Evolutionary conservation across 2,113 vertebrate species (phyloP).

Genomic region (Antechinus stuartii): DNA sequence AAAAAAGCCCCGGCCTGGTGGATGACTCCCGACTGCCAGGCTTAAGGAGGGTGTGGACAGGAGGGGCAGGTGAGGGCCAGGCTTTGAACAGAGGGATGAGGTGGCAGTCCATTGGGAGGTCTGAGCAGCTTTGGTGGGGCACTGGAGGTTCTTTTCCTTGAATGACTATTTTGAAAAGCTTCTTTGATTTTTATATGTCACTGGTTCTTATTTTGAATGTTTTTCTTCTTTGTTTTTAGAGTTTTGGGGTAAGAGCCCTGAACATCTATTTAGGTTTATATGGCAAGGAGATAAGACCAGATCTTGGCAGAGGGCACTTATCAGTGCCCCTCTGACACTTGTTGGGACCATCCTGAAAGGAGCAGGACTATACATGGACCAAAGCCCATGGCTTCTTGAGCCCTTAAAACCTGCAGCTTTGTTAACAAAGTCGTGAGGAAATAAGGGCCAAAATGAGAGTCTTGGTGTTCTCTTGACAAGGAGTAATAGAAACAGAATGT

Average conservation of each 20-base stretch:
- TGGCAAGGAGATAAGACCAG: not conserved
- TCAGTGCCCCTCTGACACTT: not conserved
- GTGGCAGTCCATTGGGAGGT: not conserved
- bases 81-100: not conserved
- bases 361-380: not conserved
- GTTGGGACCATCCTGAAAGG: not conserved
- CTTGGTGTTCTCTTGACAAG: conserved; percentile 6
- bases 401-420: conserved; percentile 30
- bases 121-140: not conserved
- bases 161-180: conserved; percentile 19
- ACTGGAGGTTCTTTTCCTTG: conserved; percentile 14
- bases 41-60: not conserved
- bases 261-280: conserved; percentile 2
- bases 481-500: conserved; percentile 40
- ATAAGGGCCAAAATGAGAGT: conserved; percentile 1
- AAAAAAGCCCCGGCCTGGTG: not conserved
- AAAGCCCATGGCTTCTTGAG: conserved; percentile 16
- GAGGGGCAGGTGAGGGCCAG: not conserved
- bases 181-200: conserved; percentile 35
- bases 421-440: conserved; percentile 11
- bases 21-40: not conserved
- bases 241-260: not conserved
- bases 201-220: conserved; percentile 13
- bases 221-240: not conserved
- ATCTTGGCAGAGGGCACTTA: not conserved